A percentile compares a stretch with the other conserved stretches of the same genome.
phyloP scores from a whole-genome alignment of 1,140 invertebrate genomes.

The Choristoneura fumiferana region DNA sequence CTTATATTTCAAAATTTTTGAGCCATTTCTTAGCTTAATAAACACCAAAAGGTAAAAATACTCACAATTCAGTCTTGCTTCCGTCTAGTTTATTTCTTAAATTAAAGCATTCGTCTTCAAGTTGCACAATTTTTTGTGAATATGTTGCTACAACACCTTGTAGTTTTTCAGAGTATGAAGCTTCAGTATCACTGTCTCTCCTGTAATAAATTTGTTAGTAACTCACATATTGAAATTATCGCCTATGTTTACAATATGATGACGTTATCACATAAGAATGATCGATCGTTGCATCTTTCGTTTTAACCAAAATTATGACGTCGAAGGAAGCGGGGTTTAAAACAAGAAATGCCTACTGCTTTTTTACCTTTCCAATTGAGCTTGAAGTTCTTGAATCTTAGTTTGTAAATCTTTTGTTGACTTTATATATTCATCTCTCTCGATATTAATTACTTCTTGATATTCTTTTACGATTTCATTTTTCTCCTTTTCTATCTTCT shows the following conservation, averaged over 20 bases:
- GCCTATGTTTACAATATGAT: conserved; percentile 30
- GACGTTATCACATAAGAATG: conserved; percentile 35
- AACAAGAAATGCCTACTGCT: no score
- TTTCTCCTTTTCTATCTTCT: conserved; percentile 68
- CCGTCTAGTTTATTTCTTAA: conserved; percentile 62
- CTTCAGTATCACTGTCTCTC: conserved; percentile 35
- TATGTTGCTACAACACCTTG: conserved; percentile 58
- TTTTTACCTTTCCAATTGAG: conserved; percentile 61
- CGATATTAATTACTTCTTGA: conserved; percentile 59
- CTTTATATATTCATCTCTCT: conserved; percentile 62
- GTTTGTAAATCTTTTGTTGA: conserved; percentile 54
- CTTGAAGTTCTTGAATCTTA: conserved; percentile 53
- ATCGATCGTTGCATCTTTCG: conserved; percentile 33
- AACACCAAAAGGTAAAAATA: no score
- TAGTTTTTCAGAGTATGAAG: conserved; percentile 37
- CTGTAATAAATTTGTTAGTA: conserved; percentile 50
- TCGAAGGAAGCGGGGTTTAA: conserved; percentile 4
- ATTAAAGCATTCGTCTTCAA: conserved; percentile 70
- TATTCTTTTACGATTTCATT: conserved; percentile 57
- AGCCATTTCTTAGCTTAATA: no score
- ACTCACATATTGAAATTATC: conserved; percentile 22
- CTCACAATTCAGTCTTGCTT: conserved; percentile 60
- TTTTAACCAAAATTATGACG: neutral
- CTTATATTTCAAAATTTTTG: no score
- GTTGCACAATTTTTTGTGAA: conserved; percentile 55